Base-by-base conservation (phyloP, 2,888 invertebrate genomes). In the Marronus borbonicus region DNA sequence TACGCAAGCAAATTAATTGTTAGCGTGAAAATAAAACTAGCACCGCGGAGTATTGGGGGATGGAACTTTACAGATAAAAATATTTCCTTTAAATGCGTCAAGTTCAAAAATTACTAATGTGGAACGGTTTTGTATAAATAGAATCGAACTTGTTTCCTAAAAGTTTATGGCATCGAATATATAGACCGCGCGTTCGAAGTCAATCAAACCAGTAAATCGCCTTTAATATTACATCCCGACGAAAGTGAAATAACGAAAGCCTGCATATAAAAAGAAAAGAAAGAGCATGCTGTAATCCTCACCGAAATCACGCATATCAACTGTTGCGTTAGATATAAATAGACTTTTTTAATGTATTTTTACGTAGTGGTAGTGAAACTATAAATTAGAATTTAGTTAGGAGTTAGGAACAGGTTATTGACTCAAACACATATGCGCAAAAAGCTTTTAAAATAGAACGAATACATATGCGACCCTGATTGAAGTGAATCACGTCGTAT, bases 241-340 rank as follows among this genome's bases (percentile, higher is more conserved):
- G 66, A 66, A 66, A 66, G 66, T 20, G 58, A 72, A 58, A 58
- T 55, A 72, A 17, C 17, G 72, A 58, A 58, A 58, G 36, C 39
- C 58, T 72, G n/a, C 2, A 44, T 39, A 20, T 17, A 49, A 66
- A 66, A 66, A 72, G 58, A 72, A 72, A 58, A 58, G 72, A 77
- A 70, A 60, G 60, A 50, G 39, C 70, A 44, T 70, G 68, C 50
- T 55, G 77, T 62, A 77, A 70, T 70, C 58, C 50, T 70, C 62
- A 77, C 70, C 69, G 68, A 58, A 77, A 68, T 55, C 77, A 62
- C 70, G 60, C 72, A 77, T 76, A 68, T 77, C 77, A 77, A 70
- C 77, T 70, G 70, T 77, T 77, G 69, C 77, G 77, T 69, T 70
- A 77, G 77, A 77, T 77, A 77, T 77, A 77, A 77, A 77, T 77